Base-by-base conservation (phyloP, 2,113 vertebrate species). In the Cygnus buccinator region DNA sequence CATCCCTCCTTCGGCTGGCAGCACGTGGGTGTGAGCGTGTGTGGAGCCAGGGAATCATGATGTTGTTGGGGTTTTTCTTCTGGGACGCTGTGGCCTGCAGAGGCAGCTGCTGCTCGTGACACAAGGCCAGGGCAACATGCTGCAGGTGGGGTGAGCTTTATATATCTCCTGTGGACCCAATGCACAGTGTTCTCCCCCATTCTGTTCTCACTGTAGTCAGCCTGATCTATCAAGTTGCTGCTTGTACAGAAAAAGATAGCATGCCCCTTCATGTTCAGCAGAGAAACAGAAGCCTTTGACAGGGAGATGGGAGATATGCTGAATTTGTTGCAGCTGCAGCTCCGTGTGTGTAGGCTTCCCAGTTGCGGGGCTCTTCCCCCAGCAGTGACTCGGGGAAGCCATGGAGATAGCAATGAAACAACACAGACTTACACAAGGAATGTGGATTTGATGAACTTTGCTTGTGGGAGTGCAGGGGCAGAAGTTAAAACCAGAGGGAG, bases 11-110 rank as follows among this genome's bases (percentile, higher is more conserved):
- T 57, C 21, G 55, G 55, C 86, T 73, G 43, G 9, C 50, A 5
- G 4, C 17, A 28, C 0, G 0, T 46, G 73, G 28, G 39, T 0
- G 0, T 0, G 0, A 71, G 70, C 0, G 0, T 25, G 21, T 2
- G 0, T 0, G 4, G 26, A 62, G 13, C 11, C 29, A 28, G 52
- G 35, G 71, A 43, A 37, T 6, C 0, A 2, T 33, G 48, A 26
- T 39, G 52, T 39, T 66, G 19, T 29, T 78, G 11, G 39, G 31
- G 35, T 28, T 14, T 5, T 4, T 2, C 39, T 71, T 10, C 6
- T 6, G 67, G 66, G 41, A 87, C 21, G 18, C 13, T 0, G 0
- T 14, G 15, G 41, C 0, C 0, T 33, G 73, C 0, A 3, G 80
- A 0, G 2, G 54, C 1, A 0, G 70, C 44, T 4, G 76, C 86